Evolutionary conservation across 1,140 invertebrate genomes (phyloP), one percentile per base, ranked within the genome.

Genomic region (Oppia nitens): DNA sequence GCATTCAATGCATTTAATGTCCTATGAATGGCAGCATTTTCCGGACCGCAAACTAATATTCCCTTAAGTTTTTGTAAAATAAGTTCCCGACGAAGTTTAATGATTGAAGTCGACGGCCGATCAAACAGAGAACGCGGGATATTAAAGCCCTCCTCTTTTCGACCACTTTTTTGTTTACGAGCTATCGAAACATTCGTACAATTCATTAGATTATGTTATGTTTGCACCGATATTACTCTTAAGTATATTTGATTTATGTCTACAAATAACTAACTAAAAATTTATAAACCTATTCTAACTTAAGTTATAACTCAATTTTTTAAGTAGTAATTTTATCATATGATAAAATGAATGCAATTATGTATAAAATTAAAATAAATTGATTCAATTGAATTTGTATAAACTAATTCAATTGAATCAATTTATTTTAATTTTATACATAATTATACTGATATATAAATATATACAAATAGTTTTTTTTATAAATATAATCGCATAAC

Each of bases 121-220:
- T 94, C 87, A 71, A 94, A 94, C 0, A 93, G 69, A 0, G 87
- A 91, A 24, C 84, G 74, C 3, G 88, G 88, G 3, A 86, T 83
- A 64, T 79, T 79, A 28, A 83, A 76, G 24, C 81, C 79, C 65
- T 90, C 87, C 65, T 85, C 83, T 59, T 79, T 78, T 9, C 78
- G 65, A 24, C 73, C 69, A 63, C 78, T 82, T 47, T 74, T 72
- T 61, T 75, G 72, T 47, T 67, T 62, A 32, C 70, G 68, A 40
- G 71, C 67, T 51, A 23, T 40, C 24, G 53, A n/a, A 55, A 47
- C n/a, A 45, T 45, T 17, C 2, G 47, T n/a, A n/a, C 21, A n/a
- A 21, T 47, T 21, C 47, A 47, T 21, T 47, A 47, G 47, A 6
- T 11, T 50, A 12, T 71, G 24, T 17, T 52, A 47, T 26, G 25